These are phyloP conservation scores for Ericerus pela DNA, from an alignment of 1,140 invertebrate species.

Conservation along the genomic window DNA sequence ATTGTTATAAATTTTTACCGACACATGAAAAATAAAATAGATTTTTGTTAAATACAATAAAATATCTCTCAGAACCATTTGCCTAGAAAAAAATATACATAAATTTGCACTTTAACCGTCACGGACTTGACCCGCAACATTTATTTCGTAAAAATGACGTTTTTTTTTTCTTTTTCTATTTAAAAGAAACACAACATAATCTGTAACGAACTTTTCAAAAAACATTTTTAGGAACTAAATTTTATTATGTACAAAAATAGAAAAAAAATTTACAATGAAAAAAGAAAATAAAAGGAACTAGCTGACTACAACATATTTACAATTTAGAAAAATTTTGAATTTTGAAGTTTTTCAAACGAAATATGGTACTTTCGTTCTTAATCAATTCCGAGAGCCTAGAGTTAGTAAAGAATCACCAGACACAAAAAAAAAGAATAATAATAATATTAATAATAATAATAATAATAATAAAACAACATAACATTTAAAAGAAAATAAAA, in stretches of 20 bases:
- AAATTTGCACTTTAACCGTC: background rate
- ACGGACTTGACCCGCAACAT: background rate
- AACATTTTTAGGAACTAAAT: constrained; percentile 6
- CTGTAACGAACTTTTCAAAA: background rate
- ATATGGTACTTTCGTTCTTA: too few relatives aligned
- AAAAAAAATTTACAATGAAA: too few relatives aligned
- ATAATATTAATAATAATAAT: background rate
- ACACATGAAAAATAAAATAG: background rate
- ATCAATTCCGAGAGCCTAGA: background rate
- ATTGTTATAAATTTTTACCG: background rate
- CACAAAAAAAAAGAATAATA: background rate
- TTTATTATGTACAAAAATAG: background rate
- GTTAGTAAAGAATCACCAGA: background rate
- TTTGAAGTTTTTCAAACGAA: too few relatives aligned
- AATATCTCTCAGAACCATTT: background rate
- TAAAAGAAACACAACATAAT: background rate
- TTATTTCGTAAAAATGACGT: background rate
- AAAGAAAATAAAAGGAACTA: constrained; percentile 2
- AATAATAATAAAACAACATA: background rate
- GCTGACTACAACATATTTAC: background rate
- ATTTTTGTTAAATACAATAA: background rate
- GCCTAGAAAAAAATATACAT: constrained; percentile 1
- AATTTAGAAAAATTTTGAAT: background rate
- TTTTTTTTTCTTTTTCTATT: background rate
- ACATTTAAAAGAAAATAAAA: background rate